Percentiles rank a stretch among this genome's conserved stretches.
Evolutionary conservation across 2,797 vertebrate genomes (phyloP).

Genomic region (Melanotaenia parkinsoni): DNA sequence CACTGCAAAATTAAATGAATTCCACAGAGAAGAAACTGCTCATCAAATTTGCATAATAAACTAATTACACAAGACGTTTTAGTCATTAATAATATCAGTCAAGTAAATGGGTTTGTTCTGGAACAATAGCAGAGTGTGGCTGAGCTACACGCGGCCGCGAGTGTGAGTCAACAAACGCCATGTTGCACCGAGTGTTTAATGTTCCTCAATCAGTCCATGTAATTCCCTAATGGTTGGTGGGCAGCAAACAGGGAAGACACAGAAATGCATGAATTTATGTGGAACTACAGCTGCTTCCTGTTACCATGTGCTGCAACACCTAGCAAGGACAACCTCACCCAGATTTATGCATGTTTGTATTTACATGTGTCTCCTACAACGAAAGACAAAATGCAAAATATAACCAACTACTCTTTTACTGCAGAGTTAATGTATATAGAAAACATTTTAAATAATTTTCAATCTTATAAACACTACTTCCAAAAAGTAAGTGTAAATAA

Average conservation of each 20-base stretch:
- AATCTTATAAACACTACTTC: conserved; percentile 4
- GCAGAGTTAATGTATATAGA: not conserved
- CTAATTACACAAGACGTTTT: conserved; percentile 62
- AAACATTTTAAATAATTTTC: not conserved
- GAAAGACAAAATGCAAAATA: not conserved
- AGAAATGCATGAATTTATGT: conserved; percentile 26
- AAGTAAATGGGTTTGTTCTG: conserved; percentile 63
- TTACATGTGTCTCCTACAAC: not conserved
- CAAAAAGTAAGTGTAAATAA: conserved; percentile 1
- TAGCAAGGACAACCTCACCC: conserved; percentile 19
- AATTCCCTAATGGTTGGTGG: conserved; percentile 53
- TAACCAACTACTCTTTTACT: not conserved
- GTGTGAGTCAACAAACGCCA: conserved; percentile 46
- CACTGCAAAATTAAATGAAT: conserved; percentile 54
- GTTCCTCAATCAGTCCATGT: conserved; percentile 59
- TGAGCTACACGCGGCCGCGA: conserved; percentile 44
- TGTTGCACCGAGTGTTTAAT: conserved; percentile 56
- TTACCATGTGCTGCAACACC: conserved; percentile 21
- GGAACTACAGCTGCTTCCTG: conserved; percentile 45
- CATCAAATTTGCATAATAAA: conserved; percentile 73
- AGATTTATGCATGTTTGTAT: not conserved
- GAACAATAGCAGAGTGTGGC: conserved; percentile 59
- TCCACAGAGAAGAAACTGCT: conserved; percentile 55
- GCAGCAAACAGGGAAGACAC: conserved; percentile 20
- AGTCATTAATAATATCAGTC: conserved; percentile 77